A percentile compares a stretch with the other conserved stretches of the same genome.
phyloP scores from a whole-genome alignment of 2,888 invertebrate species.

The Polia nebulosa region DNA sequence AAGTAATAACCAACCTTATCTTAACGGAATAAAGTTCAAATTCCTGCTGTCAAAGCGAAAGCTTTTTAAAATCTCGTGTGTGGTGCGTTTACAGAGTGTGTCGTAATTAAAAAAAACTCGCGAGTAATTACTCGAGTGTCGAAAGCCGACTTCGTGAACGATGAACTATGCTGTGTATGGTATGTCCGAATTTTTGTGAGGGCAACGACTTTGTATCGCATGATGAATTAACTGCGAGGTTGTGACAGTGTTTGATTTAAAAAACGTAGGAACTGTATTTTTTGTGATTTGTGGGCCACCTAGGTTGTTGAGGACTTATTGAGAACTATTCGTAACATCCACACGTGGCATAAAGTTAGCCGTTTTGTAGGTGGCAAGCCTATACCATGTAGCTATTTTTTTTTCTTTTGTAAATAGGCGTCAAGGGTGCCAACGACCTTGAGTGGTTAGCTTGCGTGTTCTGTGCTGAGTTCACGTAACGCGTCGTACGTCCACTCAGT shows the following conservation, averaged over 20 bases:
- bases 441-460: too few relatives aligned
- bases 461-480: too few relatives aligned
- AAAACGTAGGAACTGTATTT: background rate
- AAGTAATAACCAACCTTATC: constrained; percentile 41
- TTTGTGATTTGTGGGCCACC: constrained; percentile 21
- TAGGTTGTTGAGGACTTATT: constrained; percentile 4
- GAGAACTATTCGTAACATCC: background rate
- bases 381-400: too few relatives aligned
- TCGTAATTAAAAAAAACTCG: constrained; percentile 77
- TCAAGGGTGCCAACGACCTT: too few relatives aligned
- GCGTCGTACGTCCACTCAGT: too few relatives aligned
- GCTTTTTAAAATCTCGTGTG: constrained; percentile 65
- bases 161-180: constrained; percentile 68
- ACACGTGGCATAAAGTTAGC: background rate
- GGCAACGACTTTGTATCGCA: constrained; percentile 66
- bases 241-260: constrained; percentile 39
- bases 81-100: constrained; percentile 71
- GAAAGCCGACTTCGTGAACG: constrained; percentile 71
- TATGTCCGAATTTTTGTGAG: constrained; percentile 73
- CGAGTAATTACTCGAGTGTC: constrained; percentile 68
- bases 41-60: constrained; percentile 18
- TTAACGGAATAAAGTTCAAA: rapidly evolving
- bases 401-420: too few relatives aligned
- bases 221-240: constrained; percentile 52
- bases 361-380: background rate